Conservation (phyloP, 2,888 invertebrate genomes). For the Epinotia brunnichana region DNA sequence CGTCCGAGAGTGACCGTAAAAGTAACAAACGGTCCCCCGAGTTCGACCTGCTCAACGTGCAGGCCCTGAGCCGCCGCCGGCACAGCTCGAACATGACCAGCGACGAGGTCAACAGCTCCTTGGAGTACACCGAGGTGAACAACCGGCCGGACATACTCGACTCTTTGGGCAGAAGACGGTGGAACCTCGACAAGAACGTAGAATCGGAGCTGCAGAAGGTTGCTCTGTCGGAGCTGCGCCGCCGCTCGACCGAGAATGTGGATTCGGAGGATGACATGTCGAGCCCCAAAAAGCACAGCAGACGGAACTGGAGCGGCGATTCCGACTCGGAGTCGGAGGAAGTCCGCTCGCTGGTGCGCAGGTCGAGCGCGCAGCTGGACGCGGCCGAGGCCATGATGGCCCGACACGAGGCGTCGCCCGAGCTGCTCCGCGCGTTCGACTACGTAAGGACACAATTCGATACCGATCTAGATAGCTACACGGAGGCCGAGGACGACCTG, state of each 20-base stretch:
- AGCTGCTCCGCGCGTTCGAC: conserved; percentile 78
- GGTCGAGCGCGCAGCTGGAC: conserved; percentile 85
- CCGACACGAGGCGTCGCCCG: conserved; percentile 76
- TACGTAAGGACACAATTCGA: conserved; percentile 80
- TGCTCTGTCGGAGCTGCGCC: conserved; percentile 70
- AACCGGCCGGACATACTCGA: conserved; percentile 79
- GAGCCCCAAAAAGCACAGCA: conserved; percentile 70
- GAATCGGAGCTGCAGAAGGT: conserved; percentile 73
- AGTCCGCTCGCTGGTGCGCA: conserved; percentile 85
- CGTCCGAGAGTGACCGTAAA: conserved; percentile 71
- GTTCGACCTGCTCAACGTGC: conserved; percentile 75
- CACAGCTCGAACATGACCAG: conserved; percentile 80
- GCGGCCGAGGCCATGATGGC: conserved; percentile 84
- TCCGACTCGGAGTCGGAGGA: conserved; percentile 88
- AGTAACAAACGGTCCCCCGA: conserved; percentile 77
- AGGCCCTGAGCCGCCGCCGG: conserved; percentile 72
- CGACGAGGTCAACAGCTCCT: conserved; percentile 78
- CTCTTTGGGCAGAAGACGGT: conserved; percentile 68
- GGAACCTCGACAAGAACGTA: conserved; percentile 62
- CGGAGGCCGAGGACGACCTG: conserved; percentile 60
- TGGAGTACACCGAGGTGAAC: conserved; percentile 79
- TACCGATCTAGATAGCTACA: conserved; percentile 71
- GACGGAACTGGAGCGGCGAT: conserved; percentile 69
- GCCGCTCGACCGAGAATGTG: conserved; percentile 75
- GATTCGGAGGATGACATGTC: conserved; percentile 73